Evolutionary conservation across 1,140 invertebrate species (phyloP), one percentile per base, ranked within the genome.

Genomic region (Solenopsis fugax): DNA sequence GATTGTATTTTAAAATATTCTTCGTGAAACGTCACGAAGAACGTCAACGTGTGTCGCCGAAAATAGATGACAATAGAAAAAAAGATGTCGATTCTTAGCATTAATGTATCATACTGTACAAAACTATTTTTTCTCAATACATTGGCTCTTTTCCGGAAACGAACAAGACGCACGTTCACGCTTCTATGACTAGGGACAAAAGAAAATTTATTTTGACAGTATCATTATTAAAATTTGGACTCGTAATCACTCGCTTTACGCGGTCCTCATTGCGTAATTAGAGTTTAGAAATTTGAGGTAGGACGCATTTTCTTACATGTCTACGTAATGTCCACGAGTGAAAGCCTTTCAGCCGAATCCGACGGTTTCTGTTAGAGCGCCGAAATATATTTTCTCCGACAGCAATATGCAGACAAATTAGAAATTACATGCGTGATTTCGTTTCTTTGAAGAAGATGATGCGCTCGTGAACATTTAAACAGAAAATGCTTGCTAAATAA

Each of bases 261-360:
- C 34, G 13, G 67, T 69, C 13, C 54, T 12, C 9, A 52, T 91
- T 90, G 78, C 87, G 73, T 34, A 90, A 90, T 6, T 34, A 29
- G 5, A 50, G 62, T 88, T 75, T 85, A 82, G 64, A 90, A 90
- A 86, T 90, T 90, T 88, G 76, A 88, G 80, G 21, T 86, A 90
- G 69, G 58, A 85, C 58, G 12, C 56, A 10, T 54, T 87, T 80
- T 56, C 37, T 80, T 72, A 34, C 52, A n/a, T 29, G n/a, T 85
- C 24, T 37, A 34, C 52, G 4, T 72, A 62, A 82, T 77, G 10
- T 29, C 12, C 0, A 18, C 16, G 9, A 24, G 50, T 89, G 80
- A 80, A 91, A 90, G 86, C 73, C 60, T 85, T 91, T 88, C 82
- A 52, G 6, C 0, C 10, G 7, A 12, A 29, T 62, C 16, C 21